Conservation (phyloP, 2,797 vertebrate genomes). For the Microcaecilia unicolor region DNA sequence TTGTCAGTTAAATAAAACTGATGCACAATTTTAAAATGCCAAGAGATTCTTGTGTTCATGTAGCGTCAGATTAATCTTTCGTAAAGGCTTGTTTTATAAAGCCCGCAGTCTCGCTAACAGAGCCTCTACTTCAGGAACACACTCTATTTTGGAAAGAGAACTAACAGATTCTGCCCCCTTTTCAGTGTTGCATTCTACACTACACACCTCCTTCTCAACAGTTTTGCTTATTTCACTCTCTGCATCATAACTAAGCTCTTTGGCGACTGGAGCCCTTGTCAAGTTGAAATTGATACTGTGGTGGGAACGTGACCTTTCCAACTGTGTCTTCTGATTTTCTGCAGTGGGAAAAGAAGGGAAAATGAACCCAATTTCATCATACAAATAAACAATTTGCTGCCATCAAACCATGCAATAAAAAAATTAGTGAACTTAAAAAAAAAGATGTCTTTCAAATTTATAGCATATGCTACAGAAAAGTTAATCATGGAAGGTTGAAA, state of each 20-base stretch:
- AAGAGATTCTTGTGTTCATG: no score
- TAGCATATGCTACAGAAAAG: constrained; percentile 9
- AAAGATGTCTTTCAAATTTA: constrained; percentile 10
- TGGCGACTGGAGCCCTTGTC: constrained; percentile 57
- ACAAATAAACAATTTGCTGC: no score
- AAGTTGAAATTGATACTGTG: constrained; percentile 66
- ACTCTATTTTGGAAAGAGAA: constrained; percentile 58
- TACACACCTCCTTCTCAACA: constrained; percentile 33
- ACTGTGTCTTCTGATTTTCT: constrained; percentile 83
- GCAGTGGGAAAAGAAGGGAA: constrained; percentile 39
- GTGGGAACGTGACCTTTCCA: constrained; percentile 74
- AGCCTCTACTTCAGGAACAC: constrained; percentile 78
- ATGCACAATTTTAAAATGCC: no score
- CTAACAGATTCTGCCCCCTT: constrained; percentile 44
- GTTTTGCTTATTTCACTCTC: constrained; percentile 55
- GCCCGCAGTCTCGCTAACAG: constrained; percentile 85
- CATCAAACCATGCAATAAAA: constrained; percentile 18
- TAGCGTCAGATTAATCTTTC: background rate
- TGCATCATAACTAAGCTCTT: constrained; percentile 68
- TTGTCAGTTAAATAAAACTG: constrained; percentile 20
- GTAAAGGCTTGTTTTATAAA: constrained; percentile 47
- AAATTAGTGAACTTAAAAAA: background rate
- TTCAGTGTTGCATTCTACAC: constrained; percentile 39
- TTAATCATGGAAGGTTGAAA: constrained; percentile 7
- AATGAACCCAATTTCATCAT: constrained; percentile 25